Percentiles rank a stretch among this genome's conserved stretches.
Conservation (phyloP, 2,888 invertebrate genomes). For the Nineta flava region DNA sequence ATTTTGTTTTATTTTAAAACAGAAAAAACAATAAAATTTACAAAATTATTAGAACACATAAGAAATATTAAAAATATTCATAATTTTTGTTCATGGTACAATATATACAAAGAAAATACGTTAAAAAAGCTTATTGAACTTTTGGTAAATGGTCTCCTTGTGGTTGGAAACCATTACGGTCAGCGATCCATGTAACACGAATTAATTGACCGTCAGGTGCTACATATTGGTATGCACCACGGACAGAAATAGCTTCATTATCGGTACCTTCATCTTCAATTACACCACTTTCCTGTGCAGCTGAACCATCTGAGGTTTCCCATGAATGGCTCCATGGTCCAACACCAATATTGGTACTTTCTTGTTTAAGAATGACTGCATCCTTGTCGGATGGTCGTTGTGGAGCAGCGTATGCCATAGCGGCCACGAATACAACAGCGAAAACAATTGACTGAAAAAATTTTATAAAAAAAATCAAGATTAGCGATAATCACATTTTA, state of each 20-base stretch:
- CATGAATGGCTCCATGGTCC: slow-evolving; percentile 20
- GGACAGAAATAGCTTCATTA: slow-evolving; percentile 32
- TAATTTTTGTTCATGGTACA: too few relatives aligned
- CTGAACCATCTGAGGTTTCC: slow-evolving; percentile 28
- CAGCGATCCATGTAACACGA: slow-evolving; percentile 25
- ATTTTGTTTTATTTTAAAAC: too few relatives aligned
- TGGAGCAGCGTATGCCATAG: slow-evolving; percentile 17
- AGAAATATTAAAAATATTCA: too few relatives aligned
- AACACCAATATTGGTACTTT: slow-evolving; percentile 21
- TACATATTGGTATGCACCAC: slow-evolving; percentile 34
- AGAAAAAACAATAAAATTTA: too few relatives aligned
- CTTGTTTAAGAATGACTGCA: slow-evolving; percentile 18
- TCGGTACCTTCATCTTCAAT: slow-evolving; percentile 35
- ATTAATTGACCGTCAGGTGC: slow-evolving; percentile 33
- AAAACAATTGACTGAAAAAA: slow-evolving; percentile 4
- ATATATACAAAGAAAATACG: too few relatives aligned
- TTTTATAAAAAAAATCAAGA: too few relatives aligned
- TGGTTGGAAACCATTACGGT: slow-evolving; percentile 29
- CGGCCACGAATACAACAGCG: slow-evolving; percentile 12
- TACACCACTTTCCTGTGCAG: slow-evolving; percentile 32
- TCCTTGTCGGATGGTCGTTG: slow-evolving; percentile 8
- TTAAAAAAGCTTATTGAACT: too few relatives aligned
- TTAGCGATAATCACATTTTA: too few relatives aligned
- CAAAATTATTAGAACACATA: too few relatives aligned
- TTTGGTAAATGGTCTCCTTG: slow-evolving; percentile 27